Evolutionary conservation across 2,888 invertebrate species (phyloP).

Genomic region (Xiphydria camelus): DNA sequence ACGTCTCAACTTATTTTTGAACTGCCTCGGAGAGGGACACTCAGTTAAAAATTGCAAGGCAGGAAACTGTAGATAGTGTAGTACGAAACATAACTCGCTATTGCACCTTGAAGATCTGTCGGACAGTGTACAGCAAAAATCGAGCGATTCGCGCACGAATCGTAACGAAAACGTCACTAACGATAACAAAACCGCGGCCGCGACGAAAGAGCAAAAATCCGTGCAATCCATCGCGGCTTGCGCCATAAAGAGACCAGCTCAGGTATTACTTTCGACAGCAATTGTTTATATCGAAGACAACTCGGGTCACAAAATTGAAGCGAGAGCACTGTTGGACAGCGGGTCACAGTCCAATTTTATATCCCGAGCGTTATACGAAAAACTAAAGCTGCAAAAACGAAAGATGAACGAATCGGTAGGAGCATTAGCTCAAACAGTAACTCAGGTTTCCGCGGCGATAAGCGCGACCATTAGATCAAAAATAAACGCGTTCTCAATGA

Average conservation of each 20-base stretch:
- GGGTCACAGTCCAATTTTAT: conserved; percentile 23
- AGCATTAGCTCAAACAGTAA: neutral
- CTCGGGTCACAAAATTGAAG: conserved; percentile 7
- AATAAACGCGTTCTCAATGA: conserved; percentile 7
- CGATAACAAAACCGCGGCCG: neutral
- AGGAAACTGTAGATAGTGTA: conserved; percentile 11
- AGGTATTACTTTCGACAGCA: conserved; percentile 20
- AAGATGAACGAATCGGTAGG: neutral
- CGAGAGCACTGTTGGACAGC: conserved; percentile 20
- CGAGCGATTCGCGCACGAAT: neutral
- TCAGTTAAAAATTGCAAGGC: conserved; percentile 7
- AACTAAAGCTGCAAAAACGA: neutral
- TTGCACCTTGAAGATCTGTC: neutral
- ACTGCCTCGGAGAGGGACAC: conserved; percentile 13
- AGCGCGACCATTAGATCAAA: conserved; percentile 11
- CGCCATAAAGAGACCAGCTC: conserved; percentile 1
- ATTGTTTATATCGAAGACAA: conserved; percentile 11
- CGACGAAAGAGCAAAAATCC: neutral
- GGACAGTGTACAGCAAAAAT: neutral
- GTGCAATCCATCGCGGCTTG: conserved; percentile 1
- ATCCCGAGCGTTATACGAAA: conserved; percentile 4
- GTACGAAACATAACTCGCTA: neutral
- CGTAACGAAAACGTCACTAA: conserved; percentile 3
- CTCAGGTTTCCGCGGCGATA: conserved; percentile 3
- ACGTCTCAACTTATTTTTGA: conserved; percentile 14